Conservation (phyloP, 2,113 vertebrate species). For the Hoplias malabaricus region DNA sequence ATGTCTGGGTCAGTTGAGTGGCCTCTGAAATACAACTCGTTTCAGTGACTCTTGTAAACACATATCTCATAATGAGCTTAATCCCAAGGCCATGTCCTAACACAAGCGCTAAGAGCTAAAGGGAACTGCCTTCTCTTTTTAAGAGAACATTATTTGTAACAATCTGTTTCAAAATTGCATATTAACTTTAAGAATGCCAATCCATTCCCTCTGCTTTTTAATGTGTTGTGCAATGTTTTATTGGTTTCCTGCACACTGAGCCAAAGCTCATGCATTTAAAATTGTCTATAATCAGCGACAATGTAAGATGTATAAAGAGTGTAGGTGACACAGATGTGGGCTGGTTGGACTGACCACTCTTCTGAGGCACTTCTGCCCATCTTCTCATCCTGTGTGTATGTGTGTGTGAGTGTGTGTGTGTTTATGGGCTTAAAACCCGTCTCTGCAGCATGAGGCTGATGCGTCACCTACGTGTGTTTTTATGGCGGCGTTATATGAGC, state of each 20-base stretch:
- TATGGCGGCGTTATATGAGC: not conserved
- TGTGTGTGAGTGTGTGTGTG: not conserved
- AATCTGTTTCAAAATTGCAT: too few relatives aligned
- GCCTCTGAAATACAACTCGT: slow-evolving; percentile 34
- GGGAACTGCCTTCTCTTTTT: not conserved
- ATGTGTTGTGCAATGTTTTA: too few relatives aligned
- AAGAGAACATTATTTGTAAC: too few relatives aligned
- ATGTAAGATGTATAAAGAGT: not conserved
- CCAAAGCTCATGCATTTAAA: too few relatives aligned
- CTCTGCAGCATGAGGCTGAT: slow-evolving; percentile 48
- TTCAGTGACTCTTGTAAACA: not conserved
- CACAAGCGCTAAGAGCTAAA: not conserved
- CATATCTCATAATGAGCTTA: slow-evolving; percentile 2
- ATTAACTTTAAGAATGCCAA: too few relatives aligned
- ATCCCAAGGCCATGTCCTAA: not conserved
- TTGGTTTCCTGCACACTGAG: too few relatives aligned
- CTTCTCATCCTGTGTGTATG: not conserved
- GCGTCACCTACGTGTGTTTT: slow-evolving; percentile 20
- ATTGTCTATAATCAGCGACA: not conserved
- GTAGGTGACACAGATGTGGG: not conserved
- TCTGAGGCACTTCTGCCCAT: not conserved
- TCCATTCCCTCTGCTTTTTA: too few relatives aligned
- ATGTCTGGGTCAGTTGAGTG: slow-evolving; percentile 33
- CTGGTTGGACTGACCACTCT: not conserved
- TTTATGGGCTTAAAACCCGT: slow-evolving; percentile 34